phyloP scores from a whole-genome alignment of 1,140 invertebrate genomes.

The Pinna nobilis region DNA sequence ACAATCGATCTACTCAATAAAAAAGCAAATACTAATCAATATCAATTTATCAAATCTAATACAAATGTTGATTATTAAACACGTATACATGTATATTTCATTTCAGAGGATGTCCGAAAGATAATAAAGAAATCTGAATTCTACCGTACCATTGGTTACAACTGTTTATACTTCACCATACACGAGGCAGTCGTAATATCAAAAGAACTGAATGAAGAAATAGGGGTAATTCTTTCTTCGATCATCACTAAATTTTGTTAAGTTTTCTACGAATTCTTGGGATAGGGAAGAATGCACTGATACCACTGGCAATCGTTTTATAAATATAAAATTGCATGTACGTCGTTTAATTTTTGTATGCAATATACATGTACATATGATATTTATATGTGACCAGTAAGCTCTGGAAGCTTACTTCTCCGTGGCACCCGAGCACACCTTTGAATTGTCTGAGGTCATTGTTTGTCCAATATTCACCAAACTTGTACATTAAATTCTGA shows the following conservation, averaged over 20 bases:
- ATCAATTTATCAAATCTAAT: too few species aligned
- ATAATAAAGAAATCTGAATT: constrained; percentile 68
- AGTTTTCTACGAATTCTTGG: background rate
- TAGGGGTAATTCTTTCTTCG: constrained; percentile 8
- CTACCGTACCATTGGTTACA: constrained; percentile 57
- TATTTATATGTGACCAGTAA: too few species aligned
- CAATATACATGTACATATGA: background rate
- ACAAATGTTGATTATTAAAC: constrained; percentile 10
- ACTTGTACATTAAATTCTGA: too few species aligned
- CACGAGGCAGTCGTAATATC: constrained; percentile 68
- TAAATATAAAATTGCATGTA: background rate
- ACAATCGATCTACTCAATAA: too few species aligned
- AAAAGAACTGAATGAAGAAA: constrained; percentile 41
- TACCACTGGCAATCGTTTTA: background rate
- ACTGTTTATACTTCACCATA: constrained; percentile 65
- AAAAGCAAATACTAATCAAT: too few species aligned
- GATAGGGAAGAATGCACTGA: background rate
- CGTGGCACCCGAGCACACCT: too few species aligned
- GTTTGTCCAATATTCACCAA: too few species aligned
- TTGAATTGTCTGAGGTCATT: too few species aligned
- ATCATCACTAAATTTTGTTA: background rate
- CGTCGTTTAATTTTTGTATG: background rate
- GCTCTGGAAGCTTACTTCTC: too few species aligned
- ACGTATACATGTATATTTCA: background rate
- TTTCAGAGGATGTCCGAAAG: constrained; percentile 59